phyloP scores from a whole-genome alignment of 2,797 vertebrate genomes.

The Diplodus sargus region DNA sequence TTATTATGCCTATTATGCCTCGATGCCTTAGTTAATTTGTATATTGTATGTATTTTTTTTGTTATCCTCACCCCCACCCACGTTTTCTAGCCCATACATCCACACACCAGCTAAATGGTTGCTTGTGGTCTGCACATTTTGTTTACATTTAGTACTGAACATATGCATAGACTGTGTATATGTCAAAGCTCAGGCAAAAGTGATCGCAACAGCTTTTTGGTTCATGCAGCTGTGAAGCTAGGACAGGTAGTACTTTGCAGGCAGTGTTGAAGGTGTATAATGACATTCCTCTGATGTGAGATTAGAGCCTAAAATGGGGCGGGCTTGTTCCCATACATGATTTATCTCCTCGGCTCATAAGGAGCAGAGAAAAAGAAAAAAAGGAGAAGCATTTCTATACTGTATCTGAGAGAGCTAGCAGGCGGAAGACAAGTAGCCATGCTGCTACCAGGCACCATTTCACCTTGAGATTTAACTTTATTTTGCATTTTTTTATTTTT shows the following conservation, averaged over 20 bases:
- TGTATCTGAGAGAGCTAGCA: constrained; percentile 54
- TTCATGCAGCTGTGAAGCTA: constrained; percentile 75
- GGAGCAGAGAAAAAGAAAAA: constrained; percentile 44
- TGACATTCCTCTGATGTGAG: constrained; percentile 81
- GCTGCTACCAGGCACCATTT: constrained; percentile 72
- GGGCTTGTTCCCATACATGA: constrained; percentile 72
- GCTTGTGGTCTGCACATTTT: constrained; percentile 79
- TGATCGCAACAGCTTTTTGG: constrained; percentile 62
- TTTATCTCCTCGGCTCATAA: constrained; percentile 69
- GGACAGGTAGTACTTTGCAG: constrained; percentile 71
- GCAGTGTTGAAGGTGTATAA: constrained; percentile 69
- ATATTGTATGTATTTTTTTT: constrained; percentile 68
- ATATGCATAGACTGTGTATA: constrained; percentile 68
- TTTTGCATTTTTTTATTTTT: constrained; percentile 76
- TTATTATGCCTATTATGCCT: constrained; percentile 79
- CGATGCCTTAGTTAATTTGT: constrained; percentile 79
- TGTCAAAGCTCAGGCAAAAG: constrained; percentile 79
- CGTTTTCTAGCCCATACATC: constrained; percentile 58
- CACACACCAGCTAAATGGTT: constrained; percentile 79
- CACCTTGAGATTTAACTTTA: constrained; percentile 65
- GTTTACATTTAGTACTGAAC: constrained; percentile 81
- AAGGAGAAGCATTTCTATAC: constrained; percentile 60
- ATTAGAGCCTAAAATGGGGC: constrained; percentile 76
- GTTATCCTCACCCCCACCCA: constrained; percentile 39
- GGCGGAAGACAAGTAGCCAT: constrained; percentile 61